Percentiles rank a stretch among this genome's conserved stretches.
These are phyloP conservation scores for Eupeodes latifasciatus DNA, from an alignment of 2,888 invertebrate genomes.

Conservation along the genomic window DNA sequence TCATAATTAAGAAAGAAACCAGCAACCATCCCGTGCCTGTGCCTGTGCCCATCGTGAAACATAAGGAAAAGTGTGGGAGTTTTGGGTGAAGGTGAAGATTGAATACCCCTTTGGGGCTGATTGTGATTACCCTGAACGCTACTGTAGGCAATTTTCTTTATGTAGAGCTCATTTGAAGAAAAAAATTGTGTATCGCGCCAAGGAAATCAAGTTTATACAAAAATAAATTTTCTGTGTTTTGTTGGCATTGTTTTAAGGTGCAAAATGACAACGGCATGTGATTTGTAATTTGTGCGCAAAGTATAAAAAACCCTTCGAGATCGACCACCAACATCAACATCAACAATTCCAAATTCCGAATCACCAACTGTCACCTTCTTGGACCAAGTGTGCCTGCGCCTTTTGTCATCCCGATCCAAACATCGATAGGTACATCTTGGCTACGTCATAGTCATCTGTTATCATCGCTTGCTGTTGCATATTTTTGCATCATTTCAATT, in stretches of 20 bases:
- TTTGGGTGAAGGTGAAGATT: neutral
- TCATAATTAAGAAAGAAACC: no score
- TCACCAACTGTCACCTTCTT: slow-evolving; percentile 47
- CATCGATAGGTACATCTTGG: neutral
- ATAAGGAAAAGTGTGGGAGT: slow-evolving; percentile 25
- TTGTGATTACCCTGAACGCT: neutral
- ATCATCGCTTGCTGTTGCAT: slow-evolving; percentile 64
- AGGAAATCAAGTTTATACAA: neutral
- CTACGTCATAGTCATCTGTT: slow-evolving; percentile 63
- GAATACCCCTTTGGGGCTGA: neutral
- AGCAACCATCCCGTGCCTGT: neutral
- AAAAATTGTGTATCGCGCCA: neutral
- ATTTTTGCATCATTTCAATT: slow-evolving; percentile 28
- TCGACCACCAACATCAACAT: neutral
- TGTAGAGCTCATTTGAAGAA: neutral
- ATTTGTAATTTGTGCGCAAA: slow-evolving; percentile 54
- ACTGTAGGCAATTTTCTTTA: neutral
- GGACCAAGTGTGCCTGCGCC: slow-evolving; percentile 34
- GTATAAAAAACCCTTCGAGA: neutral
- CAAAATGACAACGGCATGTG: slow-evolving; percentile 40
- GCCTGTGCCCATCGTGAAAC: neutral
- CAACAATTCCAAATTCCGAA: neutral
- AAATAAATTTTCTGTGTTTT: neutral
- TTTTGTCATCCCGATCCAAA: slow-evolving; percentile 12
- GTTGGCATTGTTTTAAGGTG: neutral